These are phyloP conservation scores for Melozone crissalis DNA, from an alignment of 2,113 vertebrate genomes.

Conservation along the genomic window DNA sequence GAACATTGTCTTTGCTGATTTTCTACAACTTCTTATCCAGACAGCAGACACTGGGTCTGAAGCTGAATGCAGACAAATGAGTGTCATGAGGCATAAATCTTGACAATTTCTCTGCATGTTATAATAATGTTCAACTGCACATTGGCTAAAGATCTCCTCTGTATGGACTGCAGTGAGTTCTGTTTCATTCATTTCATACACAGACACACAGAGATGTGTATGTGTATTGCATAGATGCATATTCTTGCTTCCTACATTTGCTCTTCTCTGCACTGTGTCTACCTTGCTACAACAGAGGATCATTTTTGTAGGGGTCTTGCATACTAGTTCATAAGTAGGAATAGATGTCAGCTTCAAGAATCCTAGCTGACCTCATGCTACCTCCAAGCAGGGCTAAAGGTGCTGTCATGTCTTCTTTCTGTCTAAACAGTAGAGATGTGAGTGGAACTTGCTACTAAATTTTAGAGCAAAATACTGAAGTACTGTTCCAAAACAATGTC, in stretches of 20 bases:
- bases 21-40: background rate
- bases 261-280: background rate
- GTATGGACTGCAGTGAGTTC: background rate
- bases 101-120: background rate
- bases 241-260: background rate
- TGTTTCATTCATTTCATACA: conserved; percentile 11
- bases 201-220: background rate
- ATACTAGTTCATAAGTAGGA: background rate
- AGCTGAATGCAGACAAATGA: conserved; percentile 13
- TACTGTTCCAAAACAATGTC: background rate
- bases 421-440: background rate
- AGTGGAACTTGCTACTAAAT: background rate
- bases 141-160: background rate
- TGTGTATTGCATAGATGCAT: background rate
- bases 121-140: background rate
- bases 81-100: background rate
- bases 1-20: background rate
- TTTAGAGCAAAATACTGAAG: background rate
- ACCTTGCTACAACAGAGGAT: background rate
- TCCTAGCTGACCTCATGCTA: background rate
- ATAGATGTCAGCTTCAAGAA: background rate
- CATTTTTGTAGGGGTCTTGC: background rate
- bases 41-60: background rate
- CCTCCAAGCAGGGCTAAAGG: background rate
- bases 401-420: background rate